phyloP scores from a whole-genome alignment of 2,888 invertebrate species.

The Drosophila austrosaltans region DNA sequence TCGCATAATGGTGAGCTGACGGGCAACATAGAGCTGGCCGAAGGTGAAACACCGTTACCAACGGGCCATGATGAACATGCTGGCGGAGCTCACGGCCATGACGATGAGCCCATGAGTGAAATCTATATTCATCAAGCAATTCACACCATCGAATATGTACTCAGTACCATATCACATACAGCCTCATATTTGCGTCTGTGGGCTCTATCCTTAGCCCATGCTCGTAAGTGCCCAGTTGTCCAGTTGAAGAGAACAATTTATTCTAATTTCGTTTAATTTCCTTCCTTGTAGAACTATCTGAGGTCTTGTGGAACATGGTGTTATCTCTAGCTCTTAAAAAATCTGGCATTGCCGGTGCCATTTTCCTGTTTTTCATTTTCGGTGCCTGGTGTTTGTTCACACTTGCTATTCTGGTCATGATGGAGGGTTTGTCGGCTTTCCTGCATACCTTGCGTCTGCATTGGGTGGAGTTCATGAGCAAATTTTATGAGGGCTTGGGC shows the following conservation, averaged over 20 bases:
- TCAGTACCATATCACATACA: conserved; percentile 97
- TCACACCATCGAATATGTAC: conserved; percentile 97
- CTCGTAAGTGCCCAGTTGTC: conserved; percentile 87
- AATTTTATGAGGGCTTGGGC: conserved; percentile 93
- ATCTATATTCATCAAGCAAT: conserved; percentile 96
- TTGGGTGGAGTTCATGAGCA: conserved; percentile 99
- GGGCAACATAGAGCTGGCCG: conserved; percentile 87
- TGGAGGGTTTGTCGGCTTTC: conserved; percentile 99
- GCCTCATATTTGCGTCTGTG: conserved; percentile 97
- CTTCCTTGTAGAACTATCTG: conserved; percentile 88
- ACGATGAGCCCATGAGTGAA: conserved; percentile 90
- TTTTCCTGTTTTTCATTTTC: conserved; percentile 93
- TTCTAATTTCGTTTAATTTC: background rate
- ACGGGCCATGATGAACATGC: conserved; percentile 59
- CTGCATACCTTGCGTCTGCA: conserved; percentile 98
- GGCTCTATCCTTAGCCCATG: conserved; percentile 97
- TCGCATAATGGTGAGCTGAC: conserved; percentile 87
- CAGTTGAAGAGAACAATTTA: background rate
- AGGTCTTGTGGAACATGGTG: conserved; percentile 98
- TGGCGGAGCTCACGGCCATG: conserved; percentile 80
- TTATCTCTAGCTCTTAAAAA: conserved; percentile 89
- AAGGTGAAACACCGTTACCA: conserved; percentile 79
- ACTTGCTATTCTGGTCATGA: conserved; percentile 96
- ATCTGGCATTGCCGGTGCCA: conserved; percentile 87
- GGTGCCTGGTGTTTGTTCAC: conserved; percentile 96